These are phyloP conservation scores for Limanda limanda DNA, from an alignment of 2,113 vertebrate genomes.

Conservation along the genomic window DNA sequence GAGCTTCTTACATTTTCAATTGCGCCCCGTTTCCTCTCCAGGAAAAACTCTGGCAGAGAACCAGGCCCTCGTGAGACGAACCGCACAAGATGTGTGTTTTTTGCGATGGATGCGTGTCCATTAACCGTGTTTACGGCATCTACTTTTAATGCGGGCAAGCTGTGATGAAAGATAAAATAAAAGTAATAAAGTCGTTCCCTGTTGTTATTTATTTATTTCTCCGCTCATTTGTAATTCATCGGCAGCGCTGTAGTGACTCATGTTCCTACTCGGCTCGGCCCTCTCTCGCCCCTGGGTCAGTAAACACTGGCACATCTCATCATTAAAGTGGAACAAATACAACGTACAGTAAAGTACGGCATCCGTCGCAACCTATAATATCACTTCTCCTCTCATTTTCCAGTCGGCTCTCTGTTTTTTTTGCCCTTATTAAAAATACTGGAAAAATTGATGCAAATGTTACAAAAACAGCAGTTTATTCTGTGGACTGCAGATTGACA, in stretches of 20 bases:
- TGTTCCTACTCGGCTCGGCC: neutral
- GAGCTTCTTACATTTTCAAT: conserved; percentile 9
- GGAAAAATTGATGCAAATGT: neutral
- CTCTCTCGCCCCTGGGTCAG: conserved; percentile 7
- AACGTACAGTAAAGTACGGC: neutral
- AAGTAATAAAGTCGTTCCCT: neutral
- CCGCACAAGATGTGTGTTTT: neutral
- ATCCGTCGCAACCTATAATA: neutral
- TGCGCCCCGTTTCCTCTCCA: neutral
- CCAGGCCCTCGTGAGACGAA: neutral
- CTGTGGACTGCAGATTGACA: conserved; percentile 37
- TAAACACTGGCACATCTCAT: neutral
- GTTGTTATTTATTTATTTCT: neutral
- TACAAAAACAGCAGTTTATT: conserved; percentile 5
- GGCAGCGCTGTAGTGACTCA: neutral
- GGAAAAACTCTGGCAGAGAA: conserved; percentile 18
- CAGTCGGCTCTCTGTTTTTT: neutral
- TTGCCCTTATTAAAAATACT: neutral
- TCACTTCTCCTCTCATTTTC: neutral
- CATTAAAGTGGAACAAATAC: conserved; percentile 8
- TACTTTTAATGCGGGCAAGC: neutral
- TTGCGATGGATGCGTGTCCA: neutral
- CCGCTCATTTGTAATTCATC: conserved; percentile 14
- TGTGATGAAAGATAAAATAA: neutral
- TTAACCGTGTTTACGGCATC: neutral